Evolutionary conservation across 2,113 vertebrate genomes (phyloP).

Genomic region (Psephotus haematonotus): DNA sequence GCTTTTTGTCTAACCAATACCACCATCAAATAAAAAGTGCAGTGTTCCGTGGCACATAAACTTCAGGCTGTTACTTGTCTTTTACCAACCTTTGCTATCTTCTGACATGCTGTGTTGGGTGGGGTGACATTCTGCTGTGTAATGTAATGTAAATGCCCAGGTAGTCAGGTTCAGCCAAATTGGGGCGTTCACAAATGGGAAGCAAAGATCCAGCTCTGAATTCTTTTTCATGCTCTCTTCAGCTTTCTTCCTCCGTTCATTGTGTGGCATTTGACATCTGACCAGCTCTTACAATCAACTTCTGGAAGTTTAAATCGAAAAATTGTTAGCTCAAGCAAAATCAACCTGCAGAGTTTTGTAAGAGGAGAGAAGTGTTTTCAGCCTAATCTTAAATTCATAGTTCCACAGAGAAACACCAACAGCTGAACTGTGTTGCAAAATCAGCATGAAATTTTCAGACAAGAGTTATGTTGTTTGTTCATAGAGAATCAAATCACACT

Average conservation of each 20-base stretch:
- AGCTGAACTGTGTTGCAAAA: not conserved
- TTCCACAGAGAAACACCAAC: not conserved
- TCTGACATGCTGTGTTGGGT: not conserved
- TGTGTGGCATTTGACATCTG: not conserved
- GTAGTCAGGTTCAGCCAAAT: slow-evolving; percentile 25
- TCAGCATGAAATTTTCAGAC: not conserved
- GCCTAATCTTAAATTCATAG: not conserved
- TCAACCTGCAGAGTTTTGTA: not conserved
- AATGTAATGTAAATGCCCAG: not conserved
- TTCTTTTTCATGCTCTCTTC: not conserved
- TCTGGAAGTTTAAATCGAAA: not conserved
- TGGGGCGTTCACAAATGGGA: not conserved
- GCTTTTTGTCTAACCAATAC: not conserved
- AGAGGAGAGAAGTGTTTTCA: not conserved
- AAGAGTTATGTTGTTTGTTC: not conserved
- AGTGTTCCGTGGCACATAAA: not conserved
- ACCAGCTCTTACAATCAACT: not conserved
- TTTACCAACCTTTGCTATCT: slow-evolving; percentile 39
- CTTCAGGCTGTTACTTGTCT: not conserved
- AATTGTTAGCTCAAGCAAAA: not conserved
- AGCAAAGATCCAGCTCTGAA: slow-evolving; percentile 5
- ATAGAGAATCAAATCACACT: not conserved
- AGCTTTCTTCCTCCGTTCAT: not conserved
- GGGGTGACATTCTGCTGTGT: not conserved
- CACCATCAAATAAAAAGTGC: not conserved